Base-by-base conservation (phyloP, 2,797 vertebrate genomes). In the Pyrrhura leucotis region DNA sequence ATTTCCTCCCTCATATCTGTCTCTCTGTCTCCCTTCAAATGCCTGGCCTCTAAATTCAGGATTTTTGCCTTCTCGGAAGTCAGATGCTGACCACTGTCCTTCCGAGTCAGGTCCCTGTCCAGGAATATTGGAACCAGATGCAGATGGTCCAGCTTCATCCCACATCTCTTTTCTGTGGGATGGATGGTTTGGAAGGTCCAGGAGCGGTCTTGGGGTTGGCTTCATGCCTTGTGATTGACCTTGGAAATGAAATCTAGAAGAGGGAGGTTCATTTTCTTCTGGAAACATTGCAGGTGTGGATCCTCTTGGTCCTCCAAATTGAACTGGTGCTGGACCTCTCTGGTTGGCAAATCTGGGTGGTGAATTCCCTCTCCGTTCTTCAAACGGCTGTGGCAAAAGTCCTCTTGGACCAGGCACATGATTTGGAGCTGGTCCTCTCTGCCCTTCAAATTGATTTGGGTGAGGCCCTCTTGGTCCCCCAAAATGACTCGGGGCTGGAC, bases 111-210 rank as follows among this genome's bases (percentile, higher is more conserved):
- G 90, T 85, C 97, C 98, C n/a, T 97, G 98, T 20, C 97, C 97
- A 9, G 96, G 86, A 23, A 91, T 86, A 89, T 96, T 97, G 14
- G 97, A 74, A 80, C 98, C 95, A 7, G 97, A 93, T 56, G 98
- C 62, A 58, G 98, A 69, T 2, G 97, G 93, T 6, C 97, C 96
- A 18, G 88, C 97, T 95, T 99, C 98, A 10, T 98, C 97, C 98
- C 98, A 98, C 42, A 97, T 89, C 25, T 98, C 98, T 94, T 97
- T 98, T 66, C 98, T 95, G 80, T 98, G 98, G 61, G 90, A 97
- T 7, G 98, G 98, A 94, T 99, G 97, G 82, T 95, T 99, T 47
- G 99, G 99, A 80, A 99, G 99, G 94, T 99, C 98, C 87, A 98
- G 98, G 76, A 98, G 97, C 53, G 98, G 99, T 66, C 98, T 97